A percentile compares a stretch with the other conserved stretches of the same genome.
phyloP scores from a whole-genome alignment of 2,797 vertebrate genomes.

The Cyclopterus lumpus region DNA sequence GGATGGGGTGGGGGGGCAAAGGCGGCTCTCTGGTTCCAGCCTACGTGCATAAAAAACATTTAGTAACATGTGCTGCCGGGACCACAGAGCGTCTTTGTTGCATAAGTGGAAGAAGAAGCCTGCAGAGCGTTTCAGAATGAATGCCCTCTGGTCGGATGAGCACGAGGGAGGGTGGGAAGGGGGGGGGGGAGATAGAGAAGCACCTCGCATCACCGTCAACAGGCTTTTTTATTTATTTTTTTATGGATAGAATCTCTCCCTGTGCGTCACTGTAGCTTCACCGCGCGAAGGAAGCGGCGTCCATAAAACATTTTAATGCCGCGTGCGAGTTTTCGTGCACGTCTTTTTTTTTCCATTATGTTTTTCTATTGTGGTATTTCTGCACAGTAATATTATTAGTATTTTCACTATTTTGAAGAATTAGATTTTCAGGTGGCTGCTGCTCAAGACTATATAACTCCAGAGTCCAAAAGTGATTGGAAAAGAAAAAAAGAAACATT shows the following conservation, averaged over 20 bases:
- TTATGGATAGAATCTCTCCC: slow-evolving; percentile 21
- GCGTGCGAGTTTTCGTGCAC: too few species aligned
- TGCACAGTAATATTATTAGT: not conserved
- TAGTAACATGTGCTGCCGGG: too few species aligned
- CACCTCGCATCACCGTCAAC: not conserved
- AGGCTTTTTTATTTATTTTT: too few species aligned
- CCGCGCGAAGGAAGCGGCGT: too few species aligned
- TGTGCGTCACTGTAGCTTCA: too few species aligned
- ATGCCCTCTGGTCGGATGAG: not conserved
- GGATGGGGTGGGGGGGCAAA: too few species aligned
- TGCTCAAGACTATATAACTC: not conserved
- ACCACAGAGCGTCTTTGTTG: slow-evolving; percentile 4
- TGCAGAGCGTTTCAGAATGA: not conserved
- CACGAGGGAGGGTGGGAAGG: too few species aligned
- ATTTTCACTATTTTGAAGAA: not conserved
- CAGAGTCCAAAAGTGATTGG: not conserved
- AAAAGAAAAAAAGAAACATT: not conserved
- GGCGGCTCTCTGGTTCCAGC: too few species aligned
- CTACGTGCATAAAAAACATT: too few species aligned
- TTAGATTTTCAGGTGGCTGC: not conserved
- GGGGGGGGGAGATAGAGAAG: not conserved
- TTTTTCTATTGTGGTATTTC: not conserved
- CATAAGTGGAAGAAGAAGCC: not conserved
- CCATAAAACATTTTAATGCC: not conserved
- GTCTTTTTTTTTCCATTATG: not conserved